Evolutionary conservation across 1,140 invertebrate genomes (phyloP), one percentile per base, ranked within the genome.

Genomic region (Hestina assimilis): DNA sequence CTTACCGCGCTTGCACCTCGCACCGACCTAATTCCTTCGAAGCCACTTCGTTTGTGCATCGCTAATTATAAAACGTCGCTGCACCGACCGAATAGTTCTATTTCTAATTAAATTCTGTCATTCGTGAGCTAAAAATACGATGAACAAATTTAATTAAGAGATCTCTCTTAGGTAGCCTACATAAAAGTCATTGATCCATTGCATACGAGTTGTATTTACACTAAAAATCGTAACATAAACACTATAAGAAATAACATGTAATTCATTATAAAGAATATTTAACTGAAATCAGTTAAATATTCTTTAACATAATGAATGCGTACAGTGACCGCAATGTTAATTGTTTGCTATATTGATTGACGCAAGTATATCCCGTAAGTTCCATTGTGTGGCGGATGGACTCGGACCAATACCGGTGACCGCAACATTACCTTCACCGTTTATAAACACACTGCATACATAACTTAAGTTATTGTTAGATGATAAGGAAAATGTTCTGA

Each of bases 21-120:
- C 71, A 69, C 64, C 82, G 83, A 87, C 83, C 83, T 69, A 87
- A 85, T 87, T 87, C 83, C 77, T 83, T 72, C 60, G 74, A 81
- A 83, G 81, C 71, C 80, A 83, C 80, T 83, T 78, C 69, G 66
- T 81, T 80, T 85, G 71, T 85, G 80, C 79, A 81, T 83, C 80
- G 74, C 80, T 87, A 83, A 87, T 85, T 87, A 87, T 83, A 83
- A 79, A 73, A 69, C 68, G 57, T 65, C 66, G 72, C 51, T 63
- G 69, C 65, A 64, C 68, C 69, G 72, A 69, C 72, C 72, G 72
- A 78, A 66, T 59, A 46, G 68, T 73, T 75, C 75, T 84, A 79
- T 75, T 85, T 80, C 75, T 80, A 79, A 74, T 75, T 72, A 69
- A 70, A 45, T 66, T 56, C 51, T 56, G 31, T 38, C 48, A 55